Base-by-base conservation (phyloP, 2,888 invertebrate species). In the Diarsia brunnea region DNA sequence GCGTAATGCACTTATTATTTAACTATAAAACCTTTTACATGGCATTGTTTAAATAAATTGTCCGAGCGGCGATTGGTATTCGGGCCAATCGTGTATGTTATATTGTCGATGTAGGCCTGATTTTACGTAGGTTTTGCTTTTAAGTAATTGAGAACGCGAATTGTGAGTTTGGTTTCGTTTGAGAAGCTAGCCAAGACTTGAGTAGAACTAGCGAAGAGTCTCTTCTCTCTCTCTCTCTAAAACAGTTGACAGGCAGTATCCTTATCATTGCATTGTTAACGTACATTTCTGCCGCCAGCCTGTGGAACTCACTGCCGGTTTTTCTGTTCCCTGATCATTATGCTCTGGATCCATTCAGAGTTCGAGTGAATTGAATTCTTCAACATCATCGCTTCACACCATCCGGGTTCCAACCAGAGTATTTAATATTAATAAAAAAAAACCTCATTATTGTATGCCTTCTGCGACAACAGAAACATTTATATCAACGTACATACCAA, bases 1-100 rank as follows among this genome's bases (percentile, higher is more conserved):
- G 21, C 58, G 81, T 87, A 86, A 85, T 79, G 86, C 38, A 76
- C 84, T 86, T 86, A 88, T 86, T 88, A 88, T 88, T 88, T 77
- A 76, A 73, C 78, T 80, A 83, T 86, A 80, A 86, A 86, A 66
- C 72, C 73, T 72, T 78, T 86, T 83, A 83, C 75, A 79, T 69
- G 43, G 83, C 66, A 80, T 78, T 86, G 84, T 86, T 84, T 78
- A 74, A 79, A 83, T 87, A 73, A 74, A 86, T 84, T 86, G 86
- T 87, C 69, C 61, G 27, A 55, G 21, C 55, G 70, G 21, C 55
- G 70, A 82, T 70, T 77, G 69, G 85, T 76, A 73, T 82, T 82
- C 43, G 82, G 70, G 71, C 38, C 74, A 69, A 80, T 76, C 66
- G 38, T 69, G 69, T 72, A 43, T 72, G 69, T 81, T 51, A 69